Base-by-base conservation (phyloP, 2,888 invertebrate species). In the Ochropleura leucogaster region DNA sequence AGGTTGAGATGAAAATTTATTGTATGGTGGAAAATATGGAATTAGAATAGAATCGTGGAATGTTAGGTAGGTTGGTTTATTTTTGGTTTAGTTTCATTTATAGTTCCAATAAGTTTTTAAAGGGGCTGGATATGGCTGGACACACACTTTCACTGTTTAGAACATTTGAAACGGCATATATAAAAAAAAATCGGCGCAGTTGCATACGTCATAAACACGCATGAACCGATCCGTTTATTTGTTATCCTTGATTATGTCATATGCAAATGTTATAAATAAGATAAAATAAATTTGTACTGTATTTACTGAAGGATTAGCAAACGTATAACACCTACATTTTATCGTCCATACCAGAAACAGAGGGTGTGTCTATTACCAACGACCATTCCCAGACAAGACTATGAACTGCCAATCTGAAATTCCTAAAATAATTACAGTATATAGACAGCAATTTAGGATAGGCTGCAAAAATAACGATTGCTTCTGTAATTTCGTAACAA, bases 381-480 rank as follows among this genome's bases (percentile, higher is more conserved):
- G 20, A 72, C 7, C 3, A 4, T 14, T 40, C n/a, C 44, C 55
- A 47, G 1, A 5, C 18, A 20, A 30, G 7, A 18, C 44, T 16
- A 44, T 40, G 49, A 40, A 16, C 8, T 6, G 7, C 4, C 30
- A 46, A 16, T 68, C 18, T 9, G 42, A 51, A 51, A 53, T 46
- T 62, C n/a, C n/a, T 53, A 74, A 60, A 40, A 3, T 7, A 10
- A 46, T n/a, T 5, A 40, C 16, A 9, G n/a, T n/a, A n/a, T n/a
- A n/a, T n/a, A n/a, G 1, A 30, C 10, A 30, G 30, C 51, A 68
- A 46, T 53, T 46, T n/a, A 3, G 6, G 46, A 44, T n/a, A 46
- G 6, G 4, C 6, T 62, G 40, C 46, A 62, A 74, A 62, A 74
- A 47, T 18, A 46, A 12, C 9, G 8, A 74, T 74, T 63, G 53